Percentiles rank a stretch among this genome's conserved stretches.
These are phyloP conservation scores for Pteruthius melanotis DNA, from an alignment of 2,113 vertebrate genomes.

Conservation along the genomic window DNA sequence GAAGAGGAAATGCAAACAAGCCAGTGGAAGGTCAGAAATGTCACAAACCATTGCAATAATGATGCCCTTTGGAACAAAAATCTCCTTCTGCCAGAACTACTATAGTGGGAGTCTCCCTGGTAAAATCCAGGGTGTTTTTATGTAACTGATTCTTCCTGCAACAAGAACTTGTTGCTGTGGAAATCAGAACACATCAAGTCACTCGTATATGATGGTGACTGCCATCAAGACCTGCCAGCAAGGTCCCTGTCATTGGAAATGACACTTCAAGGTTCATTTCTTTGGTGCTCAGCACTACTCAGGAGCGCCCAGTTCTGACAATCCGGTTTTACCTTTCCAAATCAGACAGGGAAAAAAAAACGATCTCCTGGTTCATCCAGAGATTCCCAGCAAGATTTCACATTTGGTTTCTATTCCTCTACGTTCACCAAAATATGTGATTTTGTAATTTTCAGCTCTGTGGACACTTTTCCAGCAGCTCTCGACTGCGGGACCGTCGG, in stretches of 20 bases:
- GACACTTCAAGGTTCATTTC: neutral
- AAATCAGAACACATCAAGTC: neutral
- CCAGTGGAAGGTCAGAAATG: neutral
- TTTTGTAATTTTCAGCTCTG: neutral
- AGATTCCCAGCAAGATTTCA: neutral
- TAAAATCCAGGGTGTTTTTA: neutral
- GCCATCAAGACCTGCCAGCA: neutral
- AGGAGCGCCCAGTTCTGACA: neutral
- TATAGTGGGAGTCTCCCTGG: neutral
- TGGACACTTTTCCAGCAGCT: neutral
- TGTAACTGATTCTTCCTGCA: neutral
- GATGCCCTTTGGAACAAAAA: neutral
- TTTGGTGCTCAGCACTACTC: neutral
- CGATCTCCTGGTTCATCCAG: neutral
- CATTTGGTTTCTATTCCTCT: neutral
- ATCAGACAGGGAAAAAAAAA: neutral
- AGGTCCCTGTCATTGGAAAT: neutral
- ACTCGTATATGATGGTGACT: neutral
- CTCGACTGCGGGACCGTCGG: rapidly evolving
- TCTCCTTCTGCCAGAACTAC: neutral
- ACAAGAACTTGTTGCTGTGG: neutral
- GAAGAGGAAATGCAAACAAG: neutral
- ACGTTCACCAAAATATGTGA: neutral
- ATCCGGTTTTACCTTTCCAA: neutral
- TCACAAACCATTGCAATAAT: neutral